phyloP scores from a whole-genome alignment of 2,797 vertebrate species.

The Hylomyscus alleni region DNA sequence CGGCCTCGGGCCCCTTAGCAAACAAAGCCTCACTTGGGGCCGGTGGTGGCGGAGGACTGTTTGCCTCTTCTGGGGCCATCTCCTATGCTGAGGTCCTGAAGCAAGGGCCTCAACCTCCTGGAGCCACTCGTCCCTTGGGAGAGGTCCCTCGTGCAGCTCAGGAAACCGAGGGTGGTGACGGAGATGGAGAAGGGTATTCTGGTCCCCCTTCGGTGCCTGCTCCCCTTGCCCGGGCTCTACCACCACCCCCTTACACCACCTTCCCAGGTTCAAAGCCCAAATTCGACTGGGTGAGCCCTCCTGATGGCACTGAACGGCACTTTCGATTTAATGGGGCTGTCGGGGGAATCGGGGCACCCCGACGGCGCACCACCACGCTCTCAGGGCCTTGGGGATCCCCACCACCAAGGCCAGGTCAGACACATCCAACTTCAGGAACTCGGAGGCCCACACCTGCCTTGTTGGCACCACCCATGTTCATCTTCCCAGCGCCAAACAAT shows the following conservation, averaged over 20 bases:
- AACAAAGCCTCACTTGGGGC: conserved; percentile 49
- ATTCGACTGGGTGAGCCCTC: conserved; percentile 78
- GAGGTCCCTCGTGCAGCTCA: conserved; percentile 11
- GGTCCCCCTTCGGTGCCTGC: conserved; percentile 11
- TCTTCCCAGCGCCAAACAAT: conserved; percentile 75
- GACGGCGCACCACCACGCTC: conserved; percentile 55
- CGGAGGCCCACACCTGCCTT: conserved; percentile 40
- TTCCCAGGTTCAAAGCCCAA: conserved; percentile 80
- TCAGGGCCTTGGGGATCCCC: conserved; percentile 73
- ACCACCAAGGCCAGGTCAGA: conserved; percentile 1
- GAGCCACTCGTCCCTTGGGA: conserved; percentile 24
- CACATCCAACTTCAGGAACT: not conserved
- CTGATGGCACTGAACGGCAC: conserved; percentile 72
- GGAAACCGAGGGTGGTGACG: conserved; percentile 76
- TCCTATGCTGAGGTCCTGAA: conserved; percentile 84
- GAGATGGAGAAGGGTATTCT: conserved; percentile 74
- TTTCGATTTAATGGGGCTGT: conserved; percentile 76
- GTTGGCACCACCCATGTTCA: conserved; percentile 71
- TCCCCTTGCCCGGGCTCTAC: conserved; percentile 44
- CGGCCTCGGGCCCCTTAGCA: conserved; percentile 50
- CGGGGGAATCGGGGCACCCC: conserved; percentile 67
- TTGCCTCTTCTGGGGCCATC: conserved; percentile 60
- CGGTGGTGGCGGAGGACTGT: conserved; percentile 28
- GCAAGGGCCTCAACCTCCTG: conserved; percentile 74
- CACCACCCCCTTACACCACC: conserved; percentile 69